Evolutionary conservation across 2,113 vertebrate genomes (phyloP).

Genomic region (Channa argus): DNA sequence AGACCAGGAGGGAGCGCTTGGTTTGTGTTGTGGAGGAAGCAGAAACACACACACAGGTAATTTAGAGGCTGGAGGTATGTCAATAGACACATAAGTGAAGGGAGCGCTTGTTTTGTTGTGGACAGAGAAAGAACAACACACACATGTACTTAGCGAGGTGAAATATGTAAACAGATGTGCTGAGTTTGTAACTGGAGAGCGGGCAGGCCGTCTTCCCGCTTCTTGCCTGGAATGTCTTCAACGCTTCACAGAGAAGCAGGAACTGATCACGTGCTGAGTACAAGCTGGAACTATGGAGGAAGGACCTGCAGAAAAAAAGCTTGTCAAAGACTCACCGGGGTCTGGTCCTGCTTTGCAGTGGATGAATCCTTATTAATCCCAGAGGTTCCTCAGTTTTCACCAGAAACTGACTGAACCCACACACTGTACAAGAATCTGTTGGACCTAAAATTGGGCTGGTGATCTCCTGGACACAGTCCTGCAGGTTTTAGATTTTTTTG

Average conservation of each 20-base stretch:
- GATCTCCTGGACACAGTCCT: no score
- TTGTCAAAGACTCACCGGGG: no score
- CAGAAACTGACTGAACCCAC: no score
- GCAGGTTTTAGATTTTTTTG: no score
- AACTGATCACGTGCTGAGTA: slow-evolving; percentile 6
- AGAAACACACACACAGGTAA: slow-evolving; percentile 27
- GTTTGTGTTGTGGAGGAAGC: slow-evolving; percentile 22
- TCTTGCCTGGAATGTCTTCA: slow-evolving; percentile 5
- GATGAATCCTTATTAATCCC: no score
- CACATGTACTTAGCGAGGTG: slow-evolving; percentile 54
- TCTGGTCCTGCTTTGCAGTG: no score
- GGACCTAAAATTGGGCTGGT: no score
- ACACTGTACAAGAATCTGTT: no score
- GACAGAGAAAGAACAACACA: slow-evolving; percentile 57
- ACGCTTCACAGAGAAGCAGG: not conserved
- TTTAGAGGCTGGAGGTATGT: slow-evolving; percentile 54
- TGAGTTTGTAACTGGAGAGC: slow-evolving; percentile 25
- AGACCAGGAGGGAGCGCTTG: slow-evolving; percentile 34
- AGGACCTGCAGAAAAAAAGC: no score
- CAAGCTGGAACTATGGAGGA: no score
- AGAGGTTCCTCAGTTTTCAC: no score
- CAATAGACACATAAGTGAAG: slow-evolving; percentile 36
- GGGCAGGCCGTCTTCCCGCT: not conserved
- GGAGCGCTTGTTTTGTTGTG: slow-evolving; percentile 61
- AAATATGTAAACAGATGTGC: slow-evolving; percentile 53